Evolutionary conservation across 2,113 vertebrate genomes (phyloP).

Genomic region (Ictalurus punctatus): DNA sequence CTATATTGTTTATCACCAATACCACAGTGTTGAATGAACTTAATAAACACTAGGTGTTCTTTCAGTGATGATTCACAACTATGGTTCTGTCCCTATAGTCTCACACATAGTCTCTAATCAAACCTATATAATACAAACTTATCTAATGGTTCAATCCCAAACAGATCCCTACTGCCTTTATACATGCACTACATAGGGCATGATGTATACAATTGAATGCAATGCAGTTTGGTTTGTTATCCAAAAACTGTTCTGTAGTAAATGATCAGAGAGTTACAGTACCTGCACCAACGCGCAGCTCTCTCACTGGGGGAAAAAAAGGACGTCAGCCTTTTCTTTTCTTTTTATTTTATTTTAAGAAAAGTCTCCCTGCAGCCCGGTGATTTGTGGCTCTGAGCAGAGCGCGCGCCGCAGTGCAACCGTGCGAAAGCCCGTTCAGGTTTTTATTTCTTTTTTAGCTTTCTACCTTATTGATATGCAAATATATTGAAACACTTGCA

Average conservation of each 20-base stretch:
- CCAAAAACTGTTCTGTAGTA: too few species aligned
- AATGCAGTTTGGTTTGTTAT: neutral
- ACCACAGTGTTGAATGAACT: neutral
- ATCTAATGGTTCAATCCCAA: neutral
- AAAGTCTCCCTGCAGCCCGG: too few species aligned
- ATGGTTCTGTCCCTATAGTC: neutral
- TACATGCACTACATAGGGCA: neutral
- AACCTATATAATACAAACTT: neutral
- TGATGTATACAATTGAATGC: neutral
- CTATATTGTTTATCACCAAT: neutral
- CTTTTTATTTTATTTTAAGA: too few species aligned
- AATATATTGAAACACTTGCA: neutral
- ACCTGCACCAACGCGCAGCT: constrained; percentile 3
- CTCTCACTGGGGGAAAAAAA: neutral
- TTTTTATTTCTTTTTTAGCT: neutral
- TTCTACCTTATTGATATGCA: neutral
- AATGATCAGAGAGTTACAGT: neutral
- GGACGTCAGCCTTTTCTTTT: too few species aligned
- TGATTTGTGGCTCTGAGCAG: neutral
- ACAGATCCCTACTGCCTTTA: neutral
- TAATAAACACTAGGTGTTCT: neutral
- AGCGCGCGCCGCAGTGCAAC: neutral
- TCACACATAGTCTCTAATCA: neutral
- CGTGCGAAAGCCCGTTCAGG: neutral
- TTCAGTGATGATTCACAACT: neutral